A percentile compares a stretch with the other conserved stretches of the same genome.
Conservation (phyloP, 1,140 invertebrate species). For the Atta cephalotes region DNA sequence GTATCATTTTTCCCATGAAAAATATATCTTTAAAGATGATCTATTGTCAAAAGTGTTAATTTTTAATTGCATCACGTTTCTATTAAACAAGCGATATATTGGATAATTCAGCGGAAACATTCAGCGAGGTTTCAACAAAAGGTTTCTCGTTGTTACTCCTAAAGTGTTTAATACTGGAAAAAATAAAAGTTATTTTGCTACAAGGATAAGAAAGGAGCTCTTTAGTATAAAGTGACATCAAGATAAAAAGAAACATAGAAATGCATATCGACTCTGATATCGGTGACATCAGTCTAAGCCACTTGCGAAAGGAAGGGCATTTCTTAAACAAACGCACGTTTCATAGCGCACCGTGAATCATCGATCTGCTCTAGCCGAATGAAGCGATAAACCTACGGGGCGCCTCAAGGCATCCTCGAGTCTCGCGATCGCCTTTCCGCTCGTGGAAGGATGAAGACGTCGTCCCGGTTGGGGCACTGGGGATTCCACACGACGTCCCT, state of each 20-base stretch:
- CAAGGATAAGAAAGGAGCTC: background rate
- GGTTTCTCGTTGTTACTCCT: too few relatives aligned
- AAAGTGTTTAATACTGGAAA: background rate
- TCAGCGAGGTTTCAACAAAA: too few relatives aligned
- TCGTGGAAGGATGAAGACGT: slow-evolving; percentile 61
- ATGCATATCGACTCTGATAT: background rate
- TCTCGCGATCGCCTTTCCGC: slow-evolving; percentile 52
- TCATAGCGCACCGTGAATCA: background rate
- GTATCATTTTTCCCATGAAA: too few relatives aligned
- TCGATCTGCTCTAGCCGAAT: slow-evolving; percentile 35
- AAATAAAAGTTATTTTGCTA: background rate
- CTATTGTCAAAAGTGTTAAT: too few relatives aligned
- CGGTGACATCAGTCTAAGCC: background rate
- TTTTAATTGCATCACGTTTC: too few relatives aligned
- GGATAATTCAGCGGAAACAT: too few relatives aligned
- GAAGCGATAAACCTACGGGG: slow-evolving; percentile 41
- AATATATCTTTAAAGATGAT: too few relatives aligned
- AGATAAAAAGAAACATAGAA: background rate
- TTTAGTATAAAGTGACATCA: background rate
- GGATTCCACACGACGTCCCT: slow-evolving; percentile 79
- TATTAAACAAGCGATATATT: too few relatives aligned
- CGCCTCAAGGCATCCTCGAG: slow-evolving; percentile 17
- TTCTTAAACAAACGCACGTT: background rate
- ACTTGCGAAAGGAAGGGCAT: background rate
- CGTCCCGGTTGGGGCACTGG: slow-evolving; percentile 54